phyloP scores from a whole-genome alignment of 2,797 vertebrate genomes.

The Pipistrellus pygmaeus region DNA sequence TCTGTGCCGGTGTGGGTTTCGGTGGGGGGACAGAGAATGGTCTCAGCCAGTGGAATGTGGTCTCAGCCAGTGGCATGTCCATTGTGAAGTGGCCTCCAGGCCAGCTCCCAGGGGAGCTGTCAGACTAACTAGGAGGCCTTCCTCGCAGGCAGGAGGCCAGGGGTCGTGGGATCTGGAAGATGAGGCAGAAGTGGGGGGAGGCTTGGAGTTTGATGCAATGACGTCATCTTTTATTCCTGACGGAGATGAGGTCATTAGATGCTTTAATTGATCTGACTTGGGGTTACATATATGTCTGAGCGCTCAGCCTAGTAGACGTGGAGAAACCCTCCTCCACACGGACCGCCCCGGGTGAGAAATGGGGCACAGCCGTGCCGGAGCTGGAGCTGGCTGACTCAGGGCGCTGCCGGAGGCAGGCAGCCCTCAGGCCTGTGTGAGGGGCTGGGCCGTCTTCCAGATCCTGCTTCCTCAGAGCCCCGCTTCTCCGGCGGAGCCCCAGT shows the following conservation, averaged over 20 bases:
- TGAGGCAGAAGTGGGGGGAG: not conserved
- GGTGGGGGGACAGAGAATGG: no score
- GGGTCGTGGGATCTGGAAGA: not conserved
- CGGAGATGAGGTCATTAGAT: not conserved
- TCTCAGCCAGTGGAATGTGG: no score
- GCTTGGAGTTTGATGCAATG: not conserved
- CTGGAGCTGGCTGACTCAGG: not conserved
- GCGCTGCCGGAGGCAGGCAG: no score
- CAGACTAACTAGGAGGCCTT: no score
- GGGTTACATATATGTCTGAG: not conserved
- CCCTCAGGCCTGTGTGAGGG: not conserved
- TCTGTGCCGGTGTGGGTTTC: no score
- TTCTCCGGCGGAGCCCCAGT: not conserved
- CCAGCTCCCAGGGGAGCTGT: no score
- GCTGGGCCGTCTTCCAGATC: not conserved
- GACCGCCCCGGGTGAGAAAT: not conserved
- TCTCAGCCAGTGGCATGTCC: no score
- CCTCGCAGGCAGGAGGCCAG: not conserved
- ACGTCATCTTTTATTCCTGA: not conserved
- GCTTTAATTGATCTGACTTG: not conserved
- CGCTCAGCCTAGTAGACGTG: not conserved
- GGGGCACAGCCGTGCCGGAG: not conserved
- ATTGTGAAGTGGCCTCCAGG: no score
- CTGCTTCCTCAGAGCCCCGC: not conserved
- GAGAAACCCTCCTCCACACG: not conserved